phyloP scores from a whole-genome alignment of 2,113 vertebrate species.

The Vulpes lagopus region DNA sequence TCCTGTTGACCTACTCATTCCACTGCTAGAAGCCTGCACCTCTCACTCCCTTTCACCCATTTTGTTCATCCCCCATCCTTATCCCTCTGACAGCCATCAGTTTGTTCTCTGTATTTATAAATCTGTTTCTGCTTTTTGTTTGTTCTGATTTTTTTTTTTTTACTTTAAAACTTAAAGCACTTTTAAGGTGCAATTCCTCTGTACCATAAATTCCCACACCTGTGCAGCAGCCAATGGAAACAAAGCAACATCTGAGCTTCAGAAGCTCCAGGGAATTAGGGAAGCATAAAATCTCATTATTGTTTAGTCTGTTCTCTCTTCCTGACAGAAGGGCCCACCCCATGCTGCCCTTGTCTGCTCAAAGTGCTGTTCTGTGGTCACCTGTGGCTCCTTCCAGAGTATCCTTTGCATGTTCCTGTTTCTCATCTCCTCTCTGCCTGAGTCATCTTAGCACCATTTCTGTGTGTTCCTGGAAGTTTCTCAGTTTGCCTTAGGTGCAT shows the following conservation, averaged over 20 bases:
- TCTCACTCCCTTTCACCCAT: background rate
- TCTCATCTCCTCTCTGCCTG: background rate
- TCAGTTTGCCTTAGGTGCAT: accelerated
- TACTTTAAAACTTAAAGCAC: background rate
- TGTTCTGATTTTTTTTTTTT: background rate
- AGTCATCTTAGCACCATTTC: background rate
- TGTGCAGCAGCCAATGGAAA: accelerated
- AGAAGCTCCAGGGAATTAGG: background rate
- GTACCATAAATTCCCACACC: accelerated
- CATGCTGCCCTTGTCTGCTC: background rate
- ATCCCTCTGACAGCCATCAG: background rate
- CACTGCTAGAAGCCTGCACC: background rate
- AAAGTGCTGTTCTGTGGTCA: background rate
- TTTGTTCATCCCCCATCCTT: background rate
- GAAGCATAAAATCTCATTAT: accelerated
- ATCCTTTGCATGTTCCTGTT: background rate
- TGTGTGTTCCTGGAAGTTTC: accelerated
- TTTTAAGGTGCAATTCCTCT: background rate
- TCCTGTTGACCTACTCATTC: background rate
- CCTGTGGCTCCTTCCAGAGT: accelerated
- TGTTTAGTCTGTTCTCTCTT: background rate
- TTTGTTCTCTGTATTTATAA: background rate
- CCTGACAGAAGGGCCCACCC: accelerated
- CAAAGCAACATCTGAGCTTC: background rate
- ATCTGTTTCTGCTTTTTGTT: background rate